Evolutionary conservation across 30 jellyfish, hydroid and myxozoan species (phyloP).

Genomic region (Aurelia sp.): DNA sequence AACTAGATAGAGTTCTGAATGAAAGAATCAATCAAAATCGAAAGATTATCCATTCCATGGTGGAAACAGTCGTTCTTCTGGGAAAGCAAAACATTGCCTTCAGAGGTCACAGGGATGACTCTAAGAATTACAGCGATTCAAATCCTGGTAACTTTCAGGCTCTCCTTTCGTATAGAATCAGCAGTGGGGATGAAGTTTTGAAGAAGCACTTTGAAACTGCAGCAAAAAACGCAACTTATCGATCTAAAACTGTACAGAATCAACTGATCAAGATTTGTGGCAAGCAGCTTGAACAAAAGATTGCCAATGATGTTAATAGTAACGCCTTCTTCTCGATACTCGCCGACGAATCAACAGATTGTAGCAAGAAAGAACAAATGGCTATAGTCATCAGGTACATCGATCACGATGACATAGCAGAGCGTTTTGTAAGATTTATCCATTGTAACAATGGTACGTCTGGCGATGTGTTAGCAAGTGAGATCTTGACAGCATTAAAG

Average conservation of each 20-base stretch:
- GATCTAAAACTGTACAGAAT: constrained; percentile 65
- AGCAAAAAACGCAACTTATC: constrained; percentile 63
- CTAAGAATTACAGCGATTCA: background rate
- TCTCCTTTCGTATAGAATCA: constrained; percentile 55
- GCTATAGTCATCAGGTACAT: constrained; percentile 34
- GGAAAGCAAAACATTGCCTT: constrained; percentile 17
- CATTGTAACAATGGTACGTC: constrained; percentile 29
- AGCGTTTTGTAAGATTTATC: constrained; percentile 35
- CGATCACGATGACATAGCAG: constrained; percentile 14
- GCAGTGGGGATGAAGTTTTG: constrained; percentile 55
- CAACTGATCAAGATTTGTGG: constrained; percentile 54
- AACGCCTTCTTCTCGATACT: constrained; percentile 27
- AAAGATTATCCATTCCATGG: constrained; percentile 18
- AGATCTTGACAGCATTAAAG: constrained; percentile 27
- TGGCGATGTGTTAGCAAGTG: constrained; percentile 27
- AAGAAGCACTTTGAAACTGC: constrained; percentile 45
- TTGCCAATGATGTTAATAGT: background rate
- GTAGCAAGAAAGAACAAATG: constrained; percentile 49
- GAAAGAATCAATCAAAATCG: constrained; percentile 16
- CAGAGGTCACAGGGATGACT: constrained; percentile 13
- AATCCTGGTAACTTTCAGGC: constrained; percentile 76
- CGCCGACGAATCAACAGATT: constrained; percentile 61
- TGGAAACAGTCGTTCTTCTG: constrained; percentile 21
- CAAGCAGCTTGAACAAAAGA: constrained; percentile 7
- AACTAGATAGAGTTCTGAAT: background rate